Evolutionary conservation across 2,888 invertebrate genomes (phyloP), one percentile per base, ranked within the genome.

Genomic region (Leucoma salicis): DNA sequence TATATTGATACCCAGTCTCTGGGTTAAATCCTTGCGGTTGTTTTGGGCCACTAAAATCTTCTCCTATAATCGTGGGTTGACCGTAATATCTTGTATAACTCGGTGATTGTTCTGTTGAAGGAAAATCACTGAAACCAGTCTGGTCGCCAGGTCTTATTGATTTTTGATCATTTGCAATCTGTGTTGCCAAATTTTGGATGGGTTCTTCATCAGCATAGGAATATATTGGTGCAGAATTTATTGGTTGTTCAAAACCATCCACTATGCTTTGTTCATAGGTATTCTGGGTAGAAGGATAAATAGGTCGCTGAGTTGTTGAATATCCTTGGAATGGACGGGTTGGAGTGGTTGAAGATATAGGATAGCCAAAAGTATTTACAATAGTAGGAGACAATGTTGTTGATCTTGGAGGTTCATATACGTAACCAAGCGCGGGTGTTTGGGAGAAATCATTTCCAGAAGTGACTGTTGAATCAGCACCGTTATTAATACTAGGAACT

Each of bases 31-130:
- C 70, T 53, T 81, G 84, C 2, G 61, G 59, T 53, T 77, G 79
- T 49, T 76, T 78, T 0, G 85, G 82, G 12, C 85, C 84, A 57
- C 63, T 77, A 33, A 87, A 86, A 28, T 84, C 77, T 75, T 87
- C 83, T 2, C 77, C 78, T 15, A 68, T 61, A 2, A 68, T 39
- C 28, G 31, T 66, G 1, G 36, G 31, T 10, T 41, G 31, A n/a
- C 42, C 43, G 12, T 50, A 27, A 14, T 36, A 11, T 28, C 7
- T 32, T 14, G 48, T 46, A 27, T 46, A 49, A 8, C 3, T 11
- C 7, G 14, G 18, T 14, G 46, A 16, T 11, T 33, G 35, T 2
- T 38, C 35, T 32, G 13, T 7, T 5, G 4, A 5, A 29, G 29
- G 29, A 13, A 29, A 13, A 29, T 13, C 29, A 13, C 5, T 29